Percentiles rank a stretch among this genome's conserved stretches.
Evolutionary conservation across 2,888 invertebrate genomes (phyloP).

Genomic region (Ophion ellenae): DNA sequence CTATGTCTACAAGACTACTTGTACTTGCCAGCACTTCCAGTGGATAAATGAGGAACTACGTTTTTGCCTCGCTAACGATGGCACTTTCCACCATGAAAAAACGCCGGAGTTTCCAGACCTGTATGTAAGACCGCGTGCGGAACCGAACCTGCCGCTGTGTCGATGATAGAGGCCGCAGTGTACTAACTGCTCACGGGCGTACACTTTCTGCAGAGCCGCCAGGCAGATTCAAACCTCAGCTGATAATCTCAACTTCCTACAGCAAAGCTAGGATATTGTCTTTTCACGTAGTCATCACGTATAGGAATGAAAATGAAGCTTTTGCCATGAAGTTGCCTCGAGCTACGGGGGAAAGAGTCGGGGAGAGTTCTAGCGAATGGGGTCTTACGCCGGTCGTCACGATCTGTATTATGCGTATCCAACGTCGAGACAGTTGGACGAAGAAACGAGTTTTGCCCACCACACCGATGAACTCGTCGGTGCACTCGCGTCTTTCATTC

Average conservation of each 20-base stretch:
- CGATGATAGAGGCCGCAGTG: too few species aligned
- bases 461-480: conserved; percentile 16
- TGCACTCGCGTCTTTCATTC: conserved; percentile 10
- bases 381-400: conserved; percentile 24
- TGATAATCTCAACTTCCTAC: background rate
- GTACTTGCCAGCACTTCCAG: too few species aligned
- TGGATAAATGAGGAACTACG: too few species aligned
- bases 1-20: too few species aligned
- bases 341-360: background rate
- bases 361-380: background rate
- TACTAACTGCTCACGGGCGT: too few species aligned
- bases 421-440: conserved; percentile 22
- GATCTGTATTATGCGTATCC: background rate
- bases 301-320: background rate
- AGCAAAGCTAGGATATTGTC: background rate
- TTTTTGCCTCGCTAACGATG: too few species aligned
- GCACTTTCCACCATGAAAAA: too few species aligned
- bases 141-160: too few species aligned
- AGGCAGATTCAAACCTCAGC: background rate
- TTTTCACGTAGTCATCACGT: background rate
- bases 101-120: too few species aligned
- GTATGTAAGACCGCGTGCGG: too few species aligned
- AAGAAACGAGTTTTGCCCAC: conserved; percentile 52
- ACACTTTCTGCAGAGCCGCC: too few species aligned
- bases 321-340: background rate